Evolutionary conservation across 1,140 invertebrate genomes (phyloP), one percentile per base, ranked within the genome.

Genomic region (Radopholus similis): DNA sequence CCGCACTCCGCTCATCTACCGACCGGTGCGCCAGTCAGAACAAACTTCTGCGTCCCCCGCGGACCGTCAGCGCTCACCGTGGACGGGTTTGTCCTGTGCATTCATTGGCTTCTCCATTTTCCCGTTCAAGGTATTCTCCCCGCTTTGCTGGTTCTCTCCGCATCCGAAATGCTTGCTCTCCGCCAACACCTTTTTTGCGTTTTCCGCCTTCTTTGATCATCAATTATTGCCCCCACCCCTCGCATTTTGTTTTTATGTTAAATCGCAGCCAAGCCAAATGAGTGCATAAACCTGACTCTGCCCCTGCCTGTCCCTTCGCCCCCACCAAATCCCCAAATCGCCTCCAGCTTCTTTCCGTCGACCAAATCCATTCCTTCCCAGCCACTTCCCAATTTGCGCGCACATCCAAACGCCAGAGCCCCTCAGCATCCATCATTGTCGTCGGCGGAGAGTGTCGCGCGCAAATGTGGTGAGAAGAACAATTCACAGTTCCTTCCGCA

Each of bases 341-440:
- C 13, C 6, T 47, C 44, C 44, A 47, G 9, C 4, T 26, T 21
- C 21, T 28, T 28, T 51, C 30, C 30, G 23, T 26, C 47, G 23
- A 28, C 47, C 47, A 51, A 51, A 51, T 51, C 47, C 47, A 26
- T n/a, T n/a, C n/a, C n/a, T n/a, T n/a, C n/a, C n/a, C n/a, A n/a
- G n/a, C n/a, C n/a, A n/a, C n/a, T n/a, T n/a, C n/a, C n/a, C n/a
- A n/a, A n/a, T n/a, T n/a, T n/a, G n/a, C n/a, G n/a, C n/a, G n/a
- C n/a, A n/a, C n/a, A n/a, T n/a, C n/a, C n/a, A n/a, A n/a, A n/a
- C n/a, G n/a, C n/a, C n/a, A n/a, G n/a, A n/a, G n/a, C n/a, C n/a
- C n/a, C n/a, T n/a, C n/a, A n/a, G n/a, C n/a, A n/a, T n/a, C n/a
- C n/a, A n/a, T n/a, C n/a, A n/a, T n/a, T n/a, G n/a, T n/a, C n/a